Percentiles rank a stretch among this genome's conserved stretches.
phyloP scores from a whole-genome alignment of 2,888 invertebrate genomes.

The Diarsia mendica region DNA sequence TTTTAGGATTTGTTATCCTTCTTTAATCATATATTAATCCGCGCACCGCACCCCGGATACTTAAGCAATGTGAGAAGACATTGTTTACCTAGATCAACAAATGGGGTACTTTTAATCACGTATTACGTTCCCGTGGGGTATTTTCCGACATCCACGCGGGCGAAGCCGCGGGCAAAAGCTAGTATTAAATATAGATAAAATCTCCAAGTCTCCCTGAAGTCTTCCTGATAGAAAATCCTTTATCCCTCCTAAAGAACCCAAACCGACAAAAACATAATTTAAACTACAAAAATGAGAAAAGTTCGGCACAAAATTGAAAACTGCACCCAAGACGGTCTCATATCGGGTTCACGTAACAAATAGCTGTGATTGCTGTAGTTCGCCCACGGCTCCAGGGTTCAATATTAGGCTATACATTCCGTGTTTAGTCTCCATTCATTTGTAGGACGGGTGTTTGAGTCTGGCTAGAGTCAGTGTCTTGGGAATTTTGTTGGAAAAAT shows the following conservation, averaged over 20 bases:
- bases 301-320: slow-evolving; percentile 13
- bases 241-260: background rate
- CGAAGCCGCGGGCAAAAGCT: no score
- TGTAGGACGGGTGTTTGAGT: slow-evolving; percentile 8
- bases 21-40: no score
- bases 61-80: no score
- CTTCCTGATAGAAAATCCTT: background rate
- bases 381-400: slow-evolving; percentile 8
- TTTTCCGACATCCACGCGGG: no score
- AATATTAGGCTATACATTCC: slow-evolving; percentile 32
- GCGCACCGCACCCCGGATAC: no score
- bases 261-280: background rate
- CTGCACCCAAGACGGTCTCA: slow-evolving; percentile 8
- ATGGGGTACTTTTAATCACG: no score
- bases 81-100: no score
- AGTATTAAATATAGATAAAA: no score
- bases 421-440: slow-evolving; percentile 26
- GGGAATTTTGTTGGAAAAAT: background rate
- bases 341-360: slow-evolving; percentile 23
- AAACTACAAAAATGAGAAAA: background rate
- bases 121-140: no score
- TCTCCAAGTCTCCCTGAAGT: no score
- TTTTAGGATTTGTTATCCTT: no score
- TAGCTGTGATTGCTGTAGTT: slow-evolving; percentile 31
- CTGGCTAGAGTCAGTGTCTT: background rate